Base-by-base conservation (phyloP, 2,888 invertebrate species). In the Malthinus seriepunctatus region DNA sequence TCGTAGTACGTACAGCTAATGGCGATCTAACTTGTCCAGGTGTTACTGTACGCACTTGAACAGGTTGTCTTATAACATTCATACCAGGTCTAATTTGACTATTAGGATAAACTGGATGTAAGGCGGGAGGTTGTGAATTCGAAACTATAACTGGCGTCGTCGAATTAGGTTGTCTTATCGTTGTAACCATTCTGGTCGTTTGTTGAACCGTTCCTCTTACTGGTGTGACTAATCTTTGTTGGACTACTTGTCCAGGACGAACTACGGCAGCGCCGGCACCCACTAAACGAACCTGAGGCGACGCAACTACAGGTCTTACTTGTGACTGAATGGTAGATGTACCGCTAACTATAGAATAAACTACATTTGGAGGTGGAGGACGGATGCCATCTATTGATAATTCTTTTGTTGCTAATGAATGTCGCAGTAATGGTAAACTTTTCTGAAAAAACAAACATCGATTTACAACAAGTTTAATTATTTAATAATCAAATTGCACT, bases 301-400 rank as follows among this genome's bases (percentile, higher is more conserved):
- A 80, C 54, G 83, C 81, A 49, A 83, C 79, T 60, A 82, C 80
- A 63, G 82, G 82, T 74, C 82, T 63, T 34, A 68, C 66, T 64
- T 74, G 74, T 8, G 76, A 74, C 61, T 77, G 78, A 7, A 78
- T 74, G 7, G 77, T 76, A 39, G 80, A 75, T n/a, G 80, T 73
- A 9, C 63, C 64, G 42, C 73, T 78, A 56, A 82, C 80, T 67
- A 83, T 79, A 38, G 86, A 82, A 72, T 85, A 85, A 37, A 88
- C 86, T 47, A 89, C 84, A 62, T 86, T 86, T 63, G 88, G 83
- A 14, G 93, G 88, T 10, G 97, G 97, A 8, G 97, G 91, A 75
- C 90, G 88, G 71, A 98, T 95, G 9, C 97, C 97, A 68, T 97
- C 97, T 71, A 98, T 97, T 32, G 90, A 86, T 75, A 97, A 83